Base-by-base conservation (phyloP, 2,888 invertebrate genomes). In the Hydropsyche betteni region DNA sequence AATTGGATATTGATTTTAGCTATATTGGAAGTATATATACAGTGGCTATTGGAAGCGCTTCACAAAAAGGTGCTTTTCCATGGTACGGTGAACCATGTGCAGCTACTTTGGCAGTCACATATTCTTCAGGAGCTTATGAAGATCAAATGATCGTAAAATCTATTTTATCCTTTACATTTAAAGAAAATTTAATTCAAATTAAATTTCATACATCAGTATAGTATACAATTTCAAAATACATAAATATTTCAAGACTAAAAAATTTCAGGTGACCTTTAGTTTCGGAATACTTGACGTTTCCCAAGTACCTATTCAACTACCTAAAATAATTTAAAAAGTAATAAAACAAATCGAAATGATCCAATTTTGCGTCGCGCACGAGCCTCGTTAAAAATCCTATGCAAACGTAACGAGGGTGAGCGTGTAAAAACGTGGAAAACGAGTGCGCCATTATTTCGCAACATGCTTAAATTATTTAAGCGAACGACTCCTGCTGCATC, bases 31-130 rank as follows among this genome's bases (percentile, higher is more conserved):
- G 93, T 82, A 92, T 95, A 79, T 95, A 93, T 84, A 97, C 97
- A 0, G 89, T 98, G 79, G 93, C 95, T 0, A 92, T 98, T 69
- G 94, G 94, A 71, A 95, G 95, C 82, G 95, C 94, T 4, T 94
- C 95, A 2, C 93, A 95, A 84, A 90, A 90, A 68, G 93, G 94
- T 33, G 87, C 90, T 83, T 93, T 94, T 82, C 96, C 96, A 10
- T 96, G 94, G 94, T 98, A 97, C 83, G 95, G 95, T 2, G 98
- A 98, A 84, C 90, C 90, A 76, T 98, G 98, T 83, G 91, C 97
- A 0, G 94, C 96, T 0, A 95, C 94, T 0, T 86, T 97, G 81
- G 94, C 96, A 0, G 92, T 94, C 0, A 94, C 97, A 0, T 97
- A 96, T 85, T 96, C 96, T 71, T 95, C 95, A 76, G 96, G 96